These are phyloP conservation scores for Siniperca chuatsi DNA, from an alignment of 2,113 vertebrate species.

Conservation along the genomic window DNA sequence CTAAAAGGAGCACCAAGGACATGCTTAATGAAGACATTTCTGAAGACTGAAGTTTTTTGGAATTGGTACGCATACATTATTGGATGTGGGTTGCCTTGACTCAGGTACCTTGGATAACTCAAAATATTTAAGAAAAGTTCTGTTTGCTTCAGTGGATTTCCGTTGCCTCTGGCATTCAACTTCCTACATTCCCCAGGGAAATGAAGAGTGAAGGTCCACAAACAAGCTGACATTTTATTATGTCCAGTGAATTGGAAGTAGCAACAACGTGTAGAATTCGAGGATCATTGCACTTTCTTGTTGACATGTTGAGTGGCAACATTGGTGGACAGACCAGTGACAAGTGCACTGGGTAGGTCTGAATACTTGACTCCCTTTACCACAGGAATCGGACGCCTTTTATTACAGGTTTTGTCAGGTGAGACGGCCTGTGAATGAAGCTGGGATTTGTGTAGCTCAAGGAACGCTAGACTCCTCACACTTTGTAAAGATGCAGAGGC, in stretches of 20 bases:
- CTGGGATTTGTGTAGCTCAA: slow-evolving; percentile 11
- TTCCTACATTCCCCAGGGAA: slow-evolving; percentile 11
- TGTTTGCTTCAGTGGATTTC: slow-evolving; percentile 27
- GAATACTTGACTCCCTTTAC: slow-evolving; percentile 2
- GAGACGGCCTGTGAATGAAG: not conserved
- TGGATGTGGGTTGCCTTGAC: slow-evolving; percentile 3
- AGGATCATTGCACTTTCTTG: slow-evolving; percentile 8
- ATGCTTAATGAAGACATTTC: slow-evolving; percentile 3
- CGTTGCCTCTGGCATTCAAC: slow-evolving; percentile 29
- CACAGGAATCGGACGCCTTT: not conserved
- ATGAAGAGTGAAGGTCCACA: slow-evolving; percentile 17
- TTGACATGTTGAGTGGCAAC: slow-evolving; percentile 20
- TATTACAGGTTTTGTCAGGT: not conserved
- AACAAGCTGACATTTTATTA: slow-evolving; percentile 17
- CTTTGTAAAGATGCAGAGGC: slow-evolving; percentile 2
- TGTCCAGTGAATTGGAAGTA: slow-evolving; percentile 17
- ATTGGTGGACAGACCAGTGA: slow-evolving; percentile 26
- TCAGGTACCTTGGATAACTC: slow-evolving; percentile 10
- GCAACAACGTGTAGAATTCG: not conserved
- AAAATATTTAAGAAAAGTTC: not conserved
- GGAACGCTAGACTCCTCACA: slow-evolving; percentile 7
- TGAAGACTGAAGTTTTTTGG: slow-evolving; percentile 18
- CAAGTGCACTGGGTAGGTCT: not conserved
- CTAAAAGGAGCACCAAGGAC: slow-evolving; percentile 3
- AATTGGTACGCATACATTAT: not conserved